Evolutionary conservation across 2,797 vertebrate species (phyloP), one percentile per base, ranked within the genome.

Genomic region (Channa striata): DNA sequence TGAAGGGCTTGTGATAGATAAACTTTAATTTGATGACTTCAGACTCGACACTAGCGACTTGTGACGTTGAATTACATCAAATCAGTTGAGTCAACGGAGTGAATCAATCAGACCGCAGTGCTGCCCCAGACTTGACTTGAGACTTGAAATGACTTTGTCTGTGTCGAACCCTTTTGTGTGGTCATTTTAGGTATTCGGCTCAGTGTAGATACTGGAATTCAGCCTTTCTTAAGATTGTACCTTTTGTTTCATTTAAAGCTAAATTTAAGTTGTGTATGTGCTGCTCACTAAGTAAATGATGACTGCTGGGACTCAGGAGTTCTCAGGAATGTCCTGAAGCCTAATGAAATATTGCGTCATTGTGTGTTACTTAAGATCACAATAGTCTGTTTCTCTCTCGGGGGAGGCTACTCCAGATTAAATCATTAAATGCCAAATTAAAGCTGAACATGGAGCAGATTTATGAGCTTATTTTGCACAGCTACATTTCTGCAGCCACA

Each of bases 391-490:
- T 59, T 52, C n/a, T 43, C 59, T 59, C 37, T 17, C 14, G 6
- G 46, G 19, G 49, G 53, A 44, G 19, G 43, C 62, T n/a, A 46
- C 25, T 49, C 11, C 20, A 36, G 34, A 67, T 36, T 21, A 17
- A n/a, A 57, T 52, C 44, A 67, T 34, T 21, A 39, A 61, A 30
- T 11, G 4, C 17, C 34, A 50, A 57, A 58, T 62, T 65, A 42
- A 77, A 71, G 17, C 11, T 8, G 5, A 37, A 17, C 9, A 19
- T 40, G 47, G n/a, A 57, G 17, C 49, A 51, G 40, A 76, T 65
- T 46, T 16, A 30, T 48, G 0, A 12, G 7, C 17, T 20, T 42
- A 6, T 72, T 57, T 64, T 47, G 0, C 3, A 33, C 3, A 3
- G 16, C 21, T n/a, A 44, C 9, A 2, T 30, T 40, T 42, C 47